Percentiles rank a stretch among this genome's conserved stretches.
These are phyloP conservation scores for Caenorhabditis zanzibari DNA, from an alignment of 2,888 invertebrate genomes.

Conservation along the genomic window DNA sequence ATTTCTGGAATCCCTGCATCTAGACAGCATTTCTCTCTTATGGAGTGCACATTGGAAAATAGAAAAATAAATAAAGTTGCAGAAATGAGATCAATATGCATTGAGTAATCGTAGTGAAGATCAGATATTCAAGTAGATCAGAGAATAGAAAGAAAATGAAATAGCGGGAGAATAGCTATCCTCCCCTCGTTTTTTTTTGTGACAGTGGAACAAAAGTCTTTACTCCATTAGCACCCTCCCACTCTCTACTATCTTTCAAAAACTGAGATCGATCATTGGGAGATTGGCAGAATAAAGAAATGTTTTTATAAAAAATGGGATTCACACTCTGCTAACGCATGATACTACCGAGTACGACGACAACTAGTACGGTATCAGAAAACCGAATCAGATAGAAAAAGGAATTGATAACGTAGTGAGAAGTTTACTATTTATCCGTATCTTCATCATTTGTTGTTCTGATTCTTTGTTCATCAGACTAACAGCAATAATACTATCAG, in stretches of 20 bases:
- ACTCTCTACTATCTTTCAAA: slow-evolving; percentile 7
- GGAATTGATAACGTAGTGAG: slow-evolving; percentile 4
- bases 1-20: slow-evolving; percentile 72
- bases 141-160: not conserved
- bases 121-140: not conserved
- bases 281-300: not conserved
- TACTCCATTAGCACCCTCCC: slow-evolving; percentile 7
- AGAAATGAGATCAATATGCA: slow-evolving; percentile 1
- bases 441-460: not conserved
- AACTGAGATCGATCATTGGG: no score
- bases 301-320: not conserved
- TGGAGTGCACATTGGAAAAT: not conserved
- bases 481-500: no score
- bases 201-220: not conserved
- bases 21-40: slow-evolving; percentile 73
- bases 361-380: slow-evolving; percentile 26
- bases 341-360: not conserved
- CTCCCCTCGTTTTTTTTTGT: slow-evolving; percentile 18
- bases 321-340: no score
- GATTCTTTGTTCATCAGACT: no score
- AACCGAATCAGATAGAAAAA: slow-evolving; percentile 12
- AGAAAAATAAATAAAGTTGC: slow-evolving; percentile 6
- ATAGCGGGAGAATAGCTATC: slow-evolving; percentile 2
- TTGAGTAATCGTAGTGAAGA: not conserved
- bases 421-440: not conserved